Evolutionary conservation across 2,888 invertebrate genomes (phyloP), one percentile per base, ranked within the genome.

Genomic region (Galerucella calmariensis): DNA sequence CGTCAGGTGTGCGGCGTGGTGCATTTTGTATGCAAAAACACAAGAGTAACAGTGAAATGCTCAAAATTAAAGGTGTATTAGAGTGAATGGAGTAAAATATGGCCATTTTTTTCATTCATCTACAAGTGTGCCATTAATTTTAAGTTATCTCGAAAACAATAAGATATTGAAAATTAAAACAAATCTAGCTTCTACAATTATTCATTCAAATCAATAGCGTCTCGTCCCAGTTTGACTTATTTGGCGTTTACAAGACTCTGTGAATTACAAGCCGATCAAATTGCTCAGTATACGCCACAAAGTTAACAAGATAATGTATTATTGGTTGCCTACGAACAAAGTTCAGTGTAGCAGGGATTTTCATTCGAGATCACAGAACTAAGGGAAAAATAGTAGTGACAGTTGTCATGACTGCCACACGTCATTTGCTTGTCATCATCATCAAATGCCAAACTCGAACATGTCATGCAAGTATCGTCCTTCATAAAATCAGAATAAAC

Each of bases 401-500:
- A 51, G 2, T 44, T 44, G 41, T 14, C 44, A 11, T n/a, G 51
- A 27, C 48, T 51, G 56, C 35, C 67, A 67, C 11, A 56, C 11
- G n/a, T 67, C 67, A 53, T 35, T 66, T 12, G 48, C 20, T 65
- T n/a, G n/a, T n/a, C n/a, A n/a, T n/a, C n/a, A 35, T 61, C 61
- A 27, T 20, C 16, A 56, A 53, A 56, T 56, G 20, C 27, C 41
- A 65, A 65, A 65, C n/a, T 65, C 63, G 9, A 53, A 56, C 41
- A 48, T 69, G 48, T 51, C 51, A 59, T n/a, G 27, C 51, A 16
- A 56, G 10, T 59, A 63, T 68, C 74, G 77, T 74, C 77, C 79
- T 79, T 79, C 78, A 75, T 65, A 71, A 74, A 74, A 77, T 67
- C 24, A 72, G 67, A 70, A 72, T 67, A 67, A 69, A 77, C 70